phyloP scores from a whole-genome alignment of 2,113 vertebrate species.

The Panurus biarmicus region DNA sequence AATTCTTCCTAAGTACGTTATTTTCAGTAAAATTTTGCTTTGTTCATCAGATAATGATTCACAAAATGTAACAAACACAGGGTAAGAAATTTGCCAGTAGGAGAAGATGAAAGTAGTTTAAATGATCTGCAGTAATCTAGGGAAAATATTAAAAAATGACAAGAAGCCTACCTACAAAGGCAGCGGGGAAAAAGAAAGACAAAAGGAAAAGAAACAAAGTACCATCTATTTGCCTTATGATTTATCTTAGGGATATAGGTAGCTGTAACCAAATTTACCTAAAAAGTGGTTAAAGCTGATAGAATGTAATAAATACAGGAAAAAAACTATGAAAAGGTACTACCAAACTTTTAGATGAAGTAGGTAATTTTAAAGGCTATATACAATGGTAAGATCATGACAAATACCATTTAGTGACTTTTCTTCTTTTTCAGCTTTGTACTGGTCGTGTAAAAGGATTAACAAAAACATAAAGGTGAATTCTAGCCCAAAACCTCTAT shows the following conservation, averaged over 20 bases:
- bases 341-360: background rate
- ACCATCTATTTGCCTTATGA: background rate
- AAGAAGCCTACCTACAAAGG: background rate
- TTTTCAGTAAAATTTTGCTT: background rate
- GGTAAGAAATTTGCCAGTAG: background rate
- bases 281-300: background rate
- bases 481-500: background rate
- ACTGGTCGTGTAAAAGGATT: background rate
- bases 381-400: background rate
- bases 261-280: background rate
- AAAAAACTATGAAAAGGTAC: background rate
- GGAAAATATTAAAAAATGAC: rapidly evolving
- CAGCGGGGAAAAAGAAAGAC: background rate
- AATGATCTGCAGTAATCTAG: background rate
- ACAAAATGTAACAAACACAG: background rate
- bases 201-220: background rate
- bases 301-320: background rate
- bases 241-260: background rate
- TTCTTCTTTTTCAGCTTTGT: background rate
- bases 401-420: background rate
- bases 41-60: background rate
- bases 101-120: background rate
- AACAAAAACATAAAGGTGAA: background rate
- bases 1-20: background rate
- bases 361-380: background rate